A percentile compares a stretch with the other conserved stretches of the same genome.
These are phyloP conservation scores for Lagodon rhomboides DNA, from an alignment of 2,797 vertebrate genomes.

Conservation along the genomic window DNA sequence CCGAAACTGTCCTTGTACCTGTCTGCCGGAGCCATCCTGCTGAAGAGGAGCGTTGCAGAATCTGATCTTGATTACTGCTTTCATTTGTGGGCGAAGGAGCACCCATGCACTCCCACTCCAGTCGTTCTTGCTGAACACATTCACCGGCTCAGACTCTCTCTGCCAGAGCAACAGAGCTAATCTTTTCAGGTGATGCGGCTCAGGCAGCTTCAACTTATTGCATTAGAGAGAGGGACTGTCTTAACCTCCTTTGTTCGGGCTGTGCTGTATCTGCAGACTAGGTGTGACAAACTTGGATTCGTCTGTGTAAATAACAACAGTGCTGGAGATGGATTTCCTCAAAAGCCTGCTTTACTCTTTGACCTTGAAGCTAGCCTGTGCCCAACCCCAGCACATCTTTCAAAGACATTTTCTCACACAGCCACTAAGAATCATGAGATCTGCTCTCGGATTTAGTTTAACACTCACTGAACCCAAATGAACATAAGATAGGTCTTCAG, in stretches of 20 bases:
- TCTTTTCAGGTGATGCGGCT: conserved; percentile 75
- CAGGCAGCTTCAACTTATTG: conserved; percentile 76
- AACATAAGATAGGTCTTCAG: neutral
- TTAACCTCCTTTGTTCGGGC: conserved; percentile 63
- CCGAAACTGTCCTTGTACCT: conserved; percentile 60
- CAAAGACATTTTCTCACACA: neutral
- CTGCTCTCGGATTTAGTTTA: neutral
- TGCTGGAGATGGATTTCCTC: conserved; percentile 20
- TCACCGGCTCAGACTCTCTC: conserved; percentile 19
- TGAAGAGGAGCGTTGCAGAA: conserved; percentile 58
- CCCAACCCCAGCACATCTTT: neutral
- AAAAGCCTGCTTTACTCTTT: conserved; percentile 3
- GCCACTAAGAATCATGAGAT: neutral
- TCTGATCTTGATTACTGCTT: conserved; percentile 75
- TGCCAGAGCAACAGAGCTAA: conserved; percentile 64
- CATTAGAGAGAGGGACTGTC: conserved; percentile 72
- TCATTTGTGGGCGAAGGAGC: conserved; percentile 73
- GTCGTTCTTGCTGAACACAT: conserved; percentile 27
- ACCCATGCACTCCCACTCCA: conserved; percentile 1
- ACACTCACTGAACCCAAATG: neutral
- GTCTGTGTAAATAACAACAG: neutral
- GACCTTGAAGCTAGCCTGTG: conserved; percentile 23
- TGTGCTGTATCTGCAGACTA: conserved; percentile 30
- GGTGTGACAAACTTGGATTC: conserved; percentile 40
- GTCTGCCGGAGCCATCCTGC: conserved; percentile 58